Conservation (phyloP, 2,797 vertebrate species). For the Molossus alvarezi region DNA sequence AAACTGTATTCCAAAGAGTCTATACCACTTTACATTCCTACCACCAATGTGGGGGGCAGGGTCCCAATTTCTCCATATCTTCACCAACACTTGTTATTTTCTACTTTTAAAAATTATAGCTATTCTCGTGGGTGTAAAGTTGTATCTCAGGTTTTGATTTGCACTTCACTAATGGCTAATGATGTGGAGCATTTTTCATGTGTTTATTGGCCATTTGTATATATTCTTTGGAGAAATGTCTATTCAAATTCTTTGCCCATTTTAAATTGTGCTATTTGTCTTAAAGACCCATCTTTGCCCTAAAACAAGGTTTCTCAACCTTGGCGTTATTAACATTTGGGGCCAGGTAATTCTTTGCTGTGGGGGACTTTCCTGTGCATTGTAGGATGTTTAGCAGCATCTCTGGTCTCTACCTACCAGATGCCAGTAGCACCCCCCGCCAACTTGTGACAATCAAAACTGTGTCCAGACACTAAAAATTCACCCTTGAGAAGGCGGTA, state of each 20-base stretch:
- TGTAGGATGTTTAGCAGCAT: neutral
- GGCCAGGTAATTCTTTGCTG: neutral
- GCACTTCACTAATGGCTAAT: slow-evolving; percentile 11
- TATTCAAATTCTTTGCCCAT: slow-evolving; percentile 50
- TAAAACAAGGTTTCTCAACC: slow-evolving; percentile 26
- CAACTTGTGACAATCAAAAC: slow-evolving; percentile 13
- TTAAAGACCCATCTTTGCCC: slow-evolving; percentile 17
- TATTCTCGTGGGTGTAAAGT: neutral
- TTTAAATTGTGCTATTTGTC: slow-evolving; percentile 52
- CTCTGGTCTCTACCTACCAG: neutral
- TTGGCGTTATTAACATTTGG: slow-evolving; percentile 15
- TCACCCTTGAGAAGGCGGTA: neutral
- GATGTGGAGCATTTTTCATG: slow-evolving; percentile 6
- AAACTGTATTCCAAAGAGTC: slow-evolving; percentile 36
- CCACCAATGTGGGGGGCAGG: neutral
- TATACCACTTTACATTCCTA: neutral
- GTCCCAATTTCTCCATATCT: slow-evolving; percentile 20
- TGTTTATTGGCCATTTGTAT: slow-evolving; percentile 14
- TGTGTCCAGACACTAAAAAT: slow-evolving; percentile 29
- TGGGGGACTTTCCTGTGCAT: neutral
- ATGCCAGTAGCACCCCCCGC: neutral
- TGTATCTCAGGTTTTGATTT: slow-evolving; percentile 5
- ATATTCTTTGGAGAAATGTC: slow-evolving; percentile 40
- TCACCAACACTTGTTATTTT: slow-evolving; percentile 31
- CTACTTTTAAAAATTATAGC: neutral